These are phyloP conservation scores for Jacana jacana DNA, from an alignment of 2,113 vertebrate genomes.

Conservation along the genomic window DNA sequence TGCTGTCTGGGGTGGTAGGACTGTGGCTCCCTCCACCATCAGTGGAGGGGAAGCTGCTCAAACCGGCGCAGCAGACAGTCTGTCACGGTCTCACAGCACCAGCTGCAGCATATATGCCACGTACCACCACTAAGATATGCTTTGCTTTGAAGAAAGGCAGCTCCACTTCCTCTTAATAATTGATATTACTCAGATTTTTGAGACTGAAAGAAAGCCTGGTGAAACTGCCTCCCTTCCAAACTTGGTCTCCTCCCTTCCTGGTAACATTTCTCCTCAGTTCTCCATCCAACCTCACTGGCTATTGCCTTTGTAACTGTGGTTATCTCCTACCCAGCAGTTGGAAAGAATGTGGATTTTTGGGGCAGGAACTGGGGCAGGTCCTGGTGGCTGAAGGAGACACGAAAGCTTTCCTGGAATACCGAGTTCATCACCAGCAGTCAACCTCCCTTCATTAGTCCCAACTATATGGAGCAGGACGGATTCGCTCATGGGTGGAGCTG, in stretches of 20 bases:
- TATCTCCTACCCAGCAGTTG: neutral
- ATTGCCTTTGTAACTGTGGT: neutral
- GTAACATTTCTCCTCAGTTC: neutral
- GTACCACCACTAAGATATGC: neutral
- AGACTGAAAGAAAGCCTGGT: neutral
- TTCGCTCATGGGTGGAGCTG: conserved; percentile 23
- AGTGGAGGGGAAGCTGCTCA: neutral
- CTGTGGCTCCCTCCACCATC: neutral
- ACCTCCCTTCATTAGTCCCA: neutral
- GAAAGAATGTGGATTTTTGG: neutral
- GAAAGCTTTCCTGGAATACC: neutral
- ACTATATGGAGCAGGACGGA: neutral
- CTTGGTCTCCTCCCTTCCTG: fast-evolving
- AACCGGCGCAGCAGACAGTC: neutral
- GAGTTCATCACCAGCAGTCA: neutral
- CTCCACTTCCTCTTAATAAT: neutral
- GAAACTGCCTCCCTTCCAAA: neutral
- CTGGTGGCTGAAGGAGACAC: neutral
- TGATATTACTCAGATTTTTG: neutral
- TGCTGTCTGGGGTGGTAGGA: neutral
- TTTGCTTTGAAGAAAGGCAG: neutral
- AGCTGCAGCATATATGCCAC: neutral
- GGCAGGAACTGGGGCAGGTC: neutral
- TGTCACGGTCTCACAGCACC: neutral
- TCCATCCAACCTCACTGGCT: neutral